Base-by-base conservation (phyloP, 2,113 vertebrate genomes). In the Cheilinus undulatus region DNA sequence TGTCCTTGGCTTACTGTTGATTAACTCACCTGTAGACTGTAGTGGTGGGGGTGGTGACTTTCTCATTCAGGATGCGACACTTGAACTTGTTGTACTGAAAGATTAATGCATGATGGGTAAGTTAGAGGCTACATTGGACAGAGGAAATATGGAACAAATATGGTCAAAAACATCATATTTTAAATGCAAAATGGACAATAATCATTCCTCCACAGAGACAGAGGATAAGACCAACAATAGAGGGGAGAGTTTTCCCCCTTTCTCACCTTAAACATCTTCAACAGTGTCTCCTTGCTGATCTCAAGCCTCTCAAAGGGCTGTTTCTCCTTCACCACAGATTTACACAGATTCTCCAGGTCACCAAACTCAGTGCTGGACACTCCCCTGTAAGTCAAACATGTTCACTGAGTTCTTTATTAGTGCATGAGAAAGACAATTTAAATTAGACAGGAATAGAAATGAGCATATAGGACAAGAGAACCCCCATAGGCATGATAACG, bases 21-120 rank as follows among this genome's bases (percentile, higher is more conserved):
- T 9, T 26, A 26, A 10, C 66, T 68, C 69, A 99, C 98, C 97
- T 96, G 86, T 99, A 99, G 11, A 99, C 96, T 4, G 98, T 99
- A 4, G 97, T 99, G 45, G 97, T 99, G 45, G 97, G 95, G 17
- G 97, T 98, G 63, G 83, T 95, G 57, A 99, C 97, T 75, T 99
- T 99, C 88, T 99, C 98, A 85, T 98, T 97, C 89, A 99, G 85
- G 85, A 99, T 99, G 26, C 98, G 96, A 59, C 96, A 97, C 74
- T 99, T 99, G 90, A 99, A 99, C 88, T 97, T 96, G 88, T 99
- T 99, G 84, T 99, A 99, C 98, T 98, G 77, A 65, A 85, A 92
- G 50, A 88, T 58, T 68, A 61, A 80, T 52, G 34, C 5, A 26
- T 1, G 1, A 54, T 10, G 1, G 4, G 17, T 65, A 48, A 63